Evolutionary conservation across 2,888 invertebrate species (phyloP), one percentile per base, ranked within the genome.

Genomic region (Macrosiphum euphorbiae): DNA sequence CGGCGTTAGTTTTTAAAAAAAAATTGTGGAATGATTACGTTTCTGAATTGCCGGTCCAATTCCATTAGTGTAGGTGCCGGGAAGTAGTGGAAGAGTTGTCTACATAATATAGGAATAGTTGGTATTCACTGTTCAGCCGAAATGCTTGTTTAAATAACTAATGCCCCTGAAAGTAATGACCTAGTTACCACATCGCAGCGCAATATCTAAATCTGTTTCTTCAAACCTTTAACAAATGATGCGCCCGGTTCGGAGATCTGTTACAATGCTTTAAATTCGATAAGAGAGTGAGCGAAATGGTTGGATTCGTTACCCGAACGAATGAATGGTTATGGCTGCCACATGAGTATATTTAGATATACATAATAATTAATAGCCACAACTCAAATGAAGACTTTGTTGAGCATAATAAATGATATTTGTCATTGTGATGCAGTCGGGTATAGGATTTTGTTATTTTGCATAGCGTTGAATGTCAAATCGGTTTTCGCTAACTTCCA

Each of bases 161-260:
- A 90, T 90, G 35, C 7, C 20, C 24, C 35, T 90, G n/a, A 50
- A 78, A 90, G 47, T 90, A 90, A 90, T 67, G 90, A 50, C 67
- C 35, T 24, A 52, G 50, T 50, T 11, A 35, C 52, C 24, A n/a
- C 26, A 28, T 90, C 50, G 50, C 13, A 55, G 85, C 7, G 20
- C 55, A 52, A 91, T 58, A 44, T 86, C 58, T 85, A 47, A 86
- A 58, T 91, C 28, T 58, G 85, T 91, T 91, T 86, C 41, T 41
- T 91, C 28, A 86, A 55, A 91, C 52, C 2, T n/a, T 84, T 41
- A n/a, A 90, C 90, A 52, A 85, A 91, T n/a, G 35, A 88, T 35
- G 26, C 8, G 44, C 58, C 7, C 47, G 13, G 50, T 47, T 47
- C 13, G 7, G 41, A 52, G 52, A 91, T 84, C 20, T 35, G 3